Percentiles rank a stretch among this genome's conserved stretches.
Evolutionary conservation across 1,140 invertebrate genomes (phyloP).

Genomic region (Pteromalus puparum): DNA sequence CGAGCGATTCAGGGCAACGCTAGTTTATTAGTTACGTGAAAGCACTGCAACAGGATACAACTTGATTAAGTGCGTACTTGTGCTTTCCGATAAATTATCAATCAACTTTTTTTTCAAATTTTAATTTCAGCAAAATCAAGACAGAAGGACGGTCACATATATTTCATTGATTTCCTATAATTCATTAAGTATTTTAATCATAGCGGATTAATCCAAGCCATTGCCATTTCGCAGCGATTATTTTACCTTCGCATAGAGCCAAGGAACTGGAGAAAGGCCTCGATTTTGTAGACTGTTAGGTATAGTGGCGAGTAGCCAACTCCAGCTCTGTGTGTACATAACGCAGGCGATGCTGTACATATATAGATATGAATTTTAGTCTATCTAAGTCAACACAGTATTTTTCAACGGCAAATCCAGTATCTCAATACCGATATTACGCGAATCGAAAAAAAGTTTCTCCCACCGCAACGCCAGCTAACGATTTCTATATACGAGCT

Average conservation of each 20-base stretch:
- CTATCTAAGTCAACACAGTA: background rate
- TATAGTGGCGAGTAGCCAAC: too few relatives aligned
- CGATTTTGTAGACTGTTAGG: too few relatives aligned
- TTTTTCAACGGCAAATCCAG: background rate
- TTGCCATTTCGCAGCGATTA: too few relatives aligned
- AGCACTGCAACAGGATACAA: background rate
- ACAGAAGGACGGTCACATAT: too few relatives aligned
- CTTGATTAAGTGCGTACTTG: background rate
- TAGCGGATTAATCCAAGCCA: too few relatives aligned
- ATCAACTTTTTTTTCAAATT: background rate
- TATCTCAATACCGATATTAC: conserved; percentile 2
- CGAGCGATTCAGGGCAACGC: background rate
- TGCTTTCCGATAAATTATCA: background rate
- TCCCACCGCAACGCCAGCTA: background rate
- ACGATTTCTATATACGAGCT: background rate
- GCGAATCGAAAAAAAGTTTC: background rate
- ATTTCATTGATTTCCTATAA: too few relatives aligned
- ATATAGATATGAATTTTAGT: background rate
- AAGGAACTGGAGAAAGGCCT: too few relatives aligned
- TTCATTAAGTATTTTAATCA: too few relatives aligned
- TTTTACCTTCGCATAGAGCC: too few relatives aligned
- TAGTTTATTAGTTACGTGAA: background rate
- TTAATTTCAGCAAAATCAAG: background rate
- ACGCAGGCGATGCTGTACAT: background rate
- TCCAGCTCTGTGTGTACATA: background rate